Evolutionary conservation across 2,888 invertebrate genomes (phyloP).

Genomic region (Apodemia zela): DNA sequence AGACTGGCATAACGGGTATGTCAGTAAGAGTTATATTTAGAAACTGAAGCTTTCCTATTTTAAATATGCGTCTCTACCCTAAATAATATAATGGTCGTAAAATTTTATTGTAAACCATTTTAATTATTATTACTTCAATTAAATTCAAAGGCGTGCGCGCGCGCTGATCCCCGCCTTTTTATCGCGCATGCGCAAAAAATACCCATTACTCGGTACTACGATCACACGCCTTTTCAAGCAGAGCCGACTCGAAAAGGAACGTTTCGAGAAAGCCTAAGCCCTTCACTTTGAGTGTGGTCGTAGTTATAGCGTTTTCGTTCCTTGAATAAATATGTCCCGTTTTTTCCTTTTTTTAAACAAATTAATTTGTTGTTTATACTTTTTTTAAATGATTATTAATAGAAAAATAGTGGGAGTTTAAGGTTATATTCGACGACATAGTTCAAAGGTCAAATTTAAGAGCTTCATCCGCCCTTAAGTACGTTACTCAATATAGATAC

Average conservation of each 20-base stretch:
- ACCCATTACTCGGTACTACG: conserved; percentile 53
- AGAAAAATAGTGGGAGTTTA: no score
- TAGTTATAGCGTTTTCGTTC: conserved; percentile 35
- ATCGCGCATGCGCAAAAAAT: conserved; percentile 56
- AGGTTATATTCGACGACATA: no score
- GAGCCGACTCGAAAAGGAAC: conserved; percentile 48
- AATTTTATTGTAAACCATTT: conserved; percentile 25
- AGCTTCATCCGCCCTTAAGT: no score
- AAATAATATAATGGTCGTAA: no score
- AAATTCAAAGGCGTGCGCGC: conserved; percentile 35
- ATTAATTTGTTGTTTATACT: no score
- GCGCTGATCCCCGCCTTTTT: conserved; percentile 55
- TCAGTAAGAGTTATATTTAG: no score
- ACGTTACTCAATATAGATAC: no score
- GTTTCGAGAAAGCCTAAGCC: conserved; percentile 44
- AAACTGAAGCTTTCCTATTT: no score
- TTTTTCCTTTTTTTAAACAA: background rate
- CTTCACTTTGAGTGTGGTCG: conserved; percentile 34
- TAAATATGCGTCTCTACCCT: no score
- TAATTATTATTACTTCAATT: conserved; percentile 27
- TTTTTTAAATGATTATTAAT: no score
- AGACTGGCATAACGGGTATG: no score
- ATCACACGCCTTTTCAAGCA: conserved; percentile 55
- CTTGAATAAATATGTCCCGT: background rate
- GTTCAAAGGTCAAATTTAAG: no score